Evolutionary conservation across 2,113 vertebrate species (phyloP).

Genomic region (Alligator mississippiensis): DNA sequence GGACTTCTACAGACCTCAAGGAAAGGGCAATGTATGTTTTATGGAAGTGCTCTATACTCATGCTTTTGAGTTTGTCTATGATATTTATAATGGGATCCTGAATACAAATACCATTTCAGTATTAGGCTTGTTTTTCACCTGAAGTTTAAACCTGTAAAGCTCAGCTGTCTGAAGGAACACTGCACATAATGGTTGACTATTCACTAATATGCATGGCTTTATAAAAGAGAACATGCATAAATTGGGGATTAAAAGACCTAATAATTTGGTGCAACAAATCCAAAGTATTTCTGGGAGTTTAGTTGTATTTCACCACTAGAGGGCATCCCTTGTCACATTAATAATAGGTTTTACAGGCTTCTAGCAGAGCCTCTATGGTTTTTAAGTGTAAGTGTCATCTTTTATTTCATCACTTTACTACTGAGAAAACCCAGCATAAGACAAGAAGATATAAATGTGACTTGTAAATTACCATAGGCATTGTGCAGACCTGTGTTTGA

Average conservation of each 20-base stretch:
- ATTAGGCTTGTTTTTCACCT: not conserved
- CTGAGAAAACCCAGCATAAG: not conserved
- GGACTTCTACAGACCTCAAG: not conserved
- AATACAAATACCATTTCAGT: not conserved
- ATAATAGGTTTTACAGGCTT: not conserved
- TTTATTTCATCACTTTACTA: not conserved
- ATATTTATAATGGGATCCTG: not conserved
- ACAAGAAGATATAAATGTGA: not conserved
- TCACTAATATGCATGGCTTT: not conserved
- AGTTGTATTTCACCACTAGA: not conserved
- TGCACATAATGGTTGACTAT: not conserved
- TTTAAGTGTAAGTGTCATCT: not conserved
- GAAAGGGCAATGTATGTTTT: not conserved
- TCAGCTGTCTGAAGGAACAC: not conserved
- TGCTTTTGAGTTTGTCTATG: not conserved
- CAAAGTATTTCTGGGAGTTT: too few relatives aligned
- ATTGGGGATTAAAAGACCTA: not conserved
- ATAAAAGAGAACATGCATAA: not conserved
- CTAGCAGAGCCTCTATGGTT: not conserved
- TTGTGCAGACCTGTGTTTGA: not conserved
- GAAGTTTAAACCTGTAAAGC: not conserved
- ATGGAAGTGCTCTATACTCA: too few relatives aligned
- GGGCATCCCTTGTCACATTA: not conserved
- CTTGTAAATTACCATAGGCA: not conserved
- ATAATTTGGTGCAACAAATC: not conserved